Evolutionary conservation across 2,888 invertebrate species (phyloP).

Genomic region (Rotaria sp.): DNA sequence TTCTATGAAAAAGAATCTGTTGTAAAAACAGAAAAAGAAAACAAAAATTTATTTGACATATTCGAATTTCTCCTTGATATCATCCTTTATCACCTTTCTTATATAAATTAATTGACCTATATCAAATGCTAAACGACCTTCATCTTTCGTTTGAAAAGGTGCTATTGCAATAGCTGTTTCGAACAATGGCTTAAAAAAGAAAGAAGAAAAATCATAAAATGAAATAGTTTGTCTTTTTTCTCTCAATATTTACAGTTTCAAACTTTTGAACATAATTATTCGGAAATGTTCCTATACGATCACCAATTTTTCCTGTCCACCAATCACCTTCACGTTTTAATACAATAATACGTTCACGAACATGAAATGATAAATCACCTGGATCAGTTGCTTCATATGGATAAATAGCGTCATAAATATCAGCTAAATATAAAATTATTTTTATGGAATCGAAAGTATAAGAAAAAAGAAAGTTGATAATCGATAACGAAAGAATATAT

Average conservation of each 20-base stretch:
- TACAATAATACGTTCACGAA: constrained; percentile 76
- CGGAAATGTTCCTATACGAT: constrained; percentile 83
- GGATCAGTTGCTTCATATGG: constrained; percentile 79
- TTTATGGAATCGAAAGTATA: neutral
- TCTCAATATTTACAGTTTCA: constrained; percentile 42
- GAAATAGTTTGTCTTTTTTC: neutral
- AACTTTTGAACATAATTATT: constrained; percentile 74
- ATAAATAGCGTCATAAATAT: constrained; percentile 73
- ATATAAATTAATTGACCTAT: constrained; percentile 88
- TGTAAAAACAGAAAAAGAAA: constrained; percentile 43
- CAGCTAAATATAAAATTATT: neutral
- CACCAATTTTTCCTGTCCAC: constrained; percentile 89
- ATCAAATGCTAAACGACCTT: constrained; percentile 79
- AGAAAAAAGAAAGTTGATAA: neutral
- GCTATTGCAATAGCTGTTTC: neutral
- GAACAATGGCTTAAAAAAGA: neutral
- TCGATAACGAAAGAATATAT: neutral
- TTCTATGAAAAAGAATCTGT: constrained; percentile 43
- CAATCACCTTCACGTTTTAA: constrained; percentile 86
- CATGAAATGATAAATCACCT: constrained; percentile 80
- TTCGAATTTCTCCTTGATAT: constrained; percentile 99
- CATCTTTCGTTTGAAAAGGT: constrained; percentile 77
- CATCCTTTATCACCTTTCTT: constrained; percentile 88
- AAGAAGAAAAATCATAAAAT: neutral
- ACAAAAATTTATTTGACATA: constrained; percentile 45